Evolutionary conservation across 2,797 vertebrate species (phyloP), one percentile per base, ranked within the genome.

Genomic region (Echiichthys vipera): DNA sequence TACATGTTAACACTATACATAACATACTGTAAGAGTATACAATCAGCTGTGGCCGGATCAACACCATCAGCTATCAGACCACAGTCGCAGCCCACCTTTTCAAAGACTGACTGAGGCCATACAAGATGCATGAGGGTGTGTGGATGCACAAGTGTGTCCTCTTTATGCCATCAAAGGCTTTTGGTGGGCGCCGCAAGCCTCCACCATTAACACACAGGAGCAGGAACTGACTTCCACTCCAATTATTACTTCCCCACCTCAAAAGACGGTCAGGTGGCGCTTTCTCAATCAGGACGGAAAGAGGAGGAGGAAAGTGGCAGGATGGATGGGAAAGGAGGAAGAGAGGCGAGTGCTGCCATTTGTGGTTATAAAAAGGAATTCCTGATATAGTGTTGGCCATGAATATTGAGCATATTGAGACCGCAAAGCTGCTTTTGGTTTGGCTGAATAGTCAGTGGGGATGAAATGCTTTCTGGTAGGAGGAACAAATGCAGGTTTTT

Each of bases 331-430:
- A 55, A 74, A 80, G 63, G 55, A 80, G 78, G 81, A 89, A 78
- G 47, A 58, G 77, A 74, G 71, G 43, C 14, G 34, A 83, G 76
- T 74, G 78, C 64, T 79, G 59, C 71, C 79, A 84, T 84, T 84
- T 83, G 80, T 86, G 86, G 78, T 81, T 85, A 90, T 85, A 75
- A 92, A 88, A 89, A 75, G 84, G 88, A 88, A 87, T 86, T 92
- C 69, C 86, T 89, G 77, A 88, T 85, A 64, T 55, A 77, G 80
- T 45, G 58, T 51, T 2, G 22, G 74, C 30, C 45, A 61, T 88
- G 84, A 89, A 88, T 77, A 81, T 32, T 58, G 64, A 84, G 55
- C 47, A 74, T 59, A 63, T 42, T 24, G 71, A 67, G 39, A 63
- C 63, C 29, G 29, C 39, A 53, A 83, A 58, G 72, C 51, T 66